These are phyloP conservation scores for Podarcis cretensis DNA, from an alignment of 2,113 vertebrate genomes.

Conservation along the genomic window DNA sequence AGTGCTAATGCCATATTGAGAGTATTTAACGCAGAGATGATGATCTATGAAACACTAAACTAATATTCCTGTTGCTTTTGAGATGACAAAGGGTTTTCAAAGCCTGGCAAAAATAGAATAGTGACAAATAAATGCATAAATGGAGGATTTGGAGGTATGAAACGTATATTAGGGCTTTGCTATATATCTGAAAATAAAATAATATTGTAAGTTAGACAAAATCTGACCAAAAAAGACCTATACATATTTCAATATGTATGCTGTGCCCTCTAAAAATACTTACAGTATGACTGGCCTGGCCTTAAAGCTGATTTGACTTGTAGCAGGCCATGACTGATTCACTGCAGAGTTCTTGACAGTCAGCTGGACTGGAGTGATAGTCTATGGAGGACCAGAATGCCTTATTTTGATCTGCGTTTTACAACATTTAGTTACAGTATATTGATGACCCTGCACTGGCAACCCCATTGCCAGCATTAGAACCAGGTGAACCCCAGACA, in stretches of 20 bases:
- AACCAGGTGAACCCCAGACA: not conserved
- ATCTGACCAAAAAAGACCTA: not conserved
- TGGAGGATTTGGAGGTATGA: not conserved
- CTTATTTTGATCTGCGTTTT: not conserved
- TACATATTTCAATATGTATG: not conserved
- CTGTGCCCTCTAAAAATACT: not conserved
- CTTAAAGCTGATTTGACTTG: not conserved
- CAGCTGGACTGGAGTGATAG: not conserved
- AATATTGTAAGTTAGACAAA: not conserved
- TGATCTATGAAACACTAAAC: not conserved
- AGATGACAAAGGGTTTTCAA: not conserved
- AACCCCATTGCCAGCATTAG: not conserved
- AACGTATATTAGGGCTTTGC: not conserved
- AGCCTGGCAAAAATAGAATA: not conserved
- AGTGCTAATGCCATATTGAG: not conserved
- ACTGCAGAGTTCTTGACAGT: not conserved
- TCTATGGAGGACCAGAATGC: not conserved
- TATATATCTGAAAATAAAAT: not conserved
- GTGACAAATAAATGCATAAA: not conserved
- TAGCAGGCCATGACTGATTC: not conserved
- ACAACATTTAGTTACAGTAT: not conserved
- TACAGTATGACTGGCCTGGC: not conserved
- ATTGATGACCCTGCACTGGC: not conserved
- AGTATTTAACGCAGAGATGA: not conserved
- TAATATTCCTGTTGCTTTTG: not conserved